Evolutionary conservation across 2,797 vertebrate genomes (phyloP), one percentile per base, ranked within the genome.

Genomic region (Brachymystax lenok): DNA sequence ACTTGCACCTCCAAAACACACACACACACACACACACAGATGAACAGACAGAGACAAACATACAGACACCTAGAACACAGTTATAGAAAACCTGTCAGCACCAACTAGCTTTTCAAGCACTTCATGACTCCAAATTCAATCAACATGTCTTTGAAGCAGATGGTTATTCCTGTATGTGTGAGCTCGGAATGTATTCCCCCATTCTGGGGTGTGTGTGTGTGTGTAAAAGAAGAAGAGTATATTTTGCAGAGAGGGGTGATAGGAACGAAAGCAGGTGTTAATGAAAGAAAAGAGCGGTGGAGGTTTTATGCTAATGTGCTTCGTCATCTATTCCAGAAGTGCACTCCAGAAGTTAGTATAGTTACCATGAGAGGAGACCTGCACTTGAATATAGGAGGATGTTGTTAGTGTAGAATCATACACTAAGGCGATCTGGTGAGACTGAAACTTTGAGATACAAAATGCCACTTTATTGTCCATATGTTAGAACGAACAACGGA

Each of bases 11-110:
- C 33, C 40, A 30, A 17, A 68, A 73, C 24, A 24, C 24, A 24
- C 24, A 24, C 24, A 24, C 33, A 35, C 33, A 35, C 33, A 33
- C 21, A 76, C 24, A 68, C 13, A 71, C 1, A 13, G 17, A 76
- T 1, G 73, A 10, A 78, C 21, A 64, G 4, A 69, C 14, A 67
- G 14, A 64, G 6, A 69, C 10, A 67, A 19, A 51, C 14, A 74
- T 1, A 77, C 1, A 68, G 5, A 73, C 46, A 80, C 75, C 40
- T 46, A 46, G 12, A 46, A 81, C 71, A 79, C n/a, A 77, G 74
- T 88, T 89, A 87, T 86, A 83, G 85, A 19, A 68, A 68, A 68
- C 66, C 28, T 33, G 30, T 30, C 66, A 68, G 5, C 14, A 19
- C 14, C 66, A 68, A 19, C 28, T 33, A 7, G 16, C 27, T 17